phyloP scores from a whole-genome alignment of 2,113 vertebrate genomes.

The Microcebus murinus region DNA sequence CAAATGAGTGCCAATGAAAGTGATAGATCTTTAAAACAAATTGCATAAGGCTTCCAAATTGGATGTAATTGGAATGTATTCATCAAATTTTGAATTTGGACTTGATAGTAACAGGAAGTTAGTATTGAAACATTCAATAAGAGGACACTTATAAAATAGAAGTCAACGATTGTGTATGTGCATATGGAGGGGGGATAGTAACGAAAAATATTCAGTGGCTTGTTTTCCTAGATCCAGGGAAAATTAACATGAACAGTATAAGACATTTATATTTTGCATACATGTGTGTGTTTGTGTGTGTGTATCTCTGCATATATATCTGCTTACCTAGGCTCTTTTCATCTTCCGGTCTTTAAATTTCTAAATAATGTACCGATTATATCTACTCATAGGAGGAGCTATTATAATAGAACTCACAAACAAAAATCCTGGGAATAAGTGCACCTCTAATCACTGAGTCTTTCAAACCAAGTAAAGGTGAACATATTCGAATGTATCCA shows the following conservation, averaged over 20 bases:
- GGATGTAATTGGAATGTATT: slow-evolving; percentile 52
- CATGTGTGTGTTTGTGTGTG: background rate
- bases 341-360: background rate
- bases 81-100: slow-evolving; percentile 41
- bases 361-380: background rate
- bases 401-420: background rate
- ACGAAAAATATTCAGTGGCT: background rate
- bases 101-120: slow-evolving; percentile 42
- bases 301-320: background rate
- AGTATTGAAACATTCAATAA: slow-evolving; percentile 16
- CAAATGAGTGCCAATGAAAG: slow-evolving; percentile 56
- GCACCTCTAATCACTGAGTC: background rate
- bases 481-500: background rate
- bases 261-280: background rate
- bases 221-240: background rate
- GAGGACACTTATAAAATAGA: slow-evolving; percentile 51
- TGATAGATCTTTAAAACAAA: slow-evolving; percentile 65
- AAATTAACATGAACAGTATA: background rate
- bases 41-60: slow-evolving; percentile 57
- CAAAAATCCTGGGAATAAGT: background rate
- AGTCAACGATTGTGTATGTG: background rate
- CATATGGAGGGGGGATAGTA: background rate
- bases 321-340: background rate
- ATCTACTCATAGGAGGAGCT: background rate
- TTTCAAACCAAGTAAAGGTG: background rate